Conservation (phyloP, 2,113 vertebrate species). For the Rhineura floridana region DNA sequence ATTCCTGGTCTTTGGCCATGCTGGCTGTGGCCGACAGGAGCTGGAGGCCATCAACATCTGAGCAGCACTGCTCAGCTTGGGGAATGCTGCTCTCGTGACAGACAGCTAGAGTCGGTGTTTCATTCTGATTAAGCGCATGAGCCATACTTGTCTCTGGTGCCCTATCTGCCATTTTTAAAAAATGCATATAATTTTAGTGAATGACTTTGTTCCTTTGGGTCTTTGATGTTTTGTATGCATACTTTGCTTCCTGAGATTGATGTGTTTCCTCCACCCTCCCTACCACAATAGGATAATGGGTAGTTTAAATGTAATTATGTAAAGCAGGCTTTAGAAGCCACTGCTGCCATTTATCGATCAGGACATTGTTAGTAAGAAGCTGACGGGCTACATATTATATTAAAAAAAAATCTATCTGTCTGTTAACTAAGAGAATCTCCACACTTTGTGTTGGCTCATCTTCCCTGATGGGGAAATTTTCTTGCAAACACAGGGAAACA, state of each 20-base stretch:
- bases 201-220: neutral
- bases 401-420: neutral
- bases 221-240: neutral
- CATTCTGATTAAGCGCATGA: constrained; percentile 4
- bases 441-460: neutral
- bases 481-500: neutral
- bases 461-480: neutral
- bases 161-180: neutral
- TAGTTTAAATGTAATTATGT: constrained; percentile 14
- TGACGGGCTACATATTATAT: neutral
- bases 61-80: neutral
- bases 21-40: neutral
- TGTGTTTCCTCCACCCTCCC: neutral
- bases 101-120: neutral
- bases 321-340: neutral
- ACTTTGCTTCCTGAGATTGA: constrained; percentile 13
- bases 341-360: neutral
- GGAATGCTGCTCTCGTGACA: neutral
- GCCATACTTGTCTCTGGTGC: neutral
- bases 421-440: neutral
- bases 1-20: neutral
- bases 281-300: constrained; percentile 2
- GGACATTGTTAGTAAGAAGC: neutral
- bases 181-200: constrained; percentile 8
- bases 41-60: neutral